A percentile compares a stretch with the other conserved stretches of the same genome.
Conservation (phyloP, 1,140 invertebrate species). For the Zaprionus nigranus region DNA sequence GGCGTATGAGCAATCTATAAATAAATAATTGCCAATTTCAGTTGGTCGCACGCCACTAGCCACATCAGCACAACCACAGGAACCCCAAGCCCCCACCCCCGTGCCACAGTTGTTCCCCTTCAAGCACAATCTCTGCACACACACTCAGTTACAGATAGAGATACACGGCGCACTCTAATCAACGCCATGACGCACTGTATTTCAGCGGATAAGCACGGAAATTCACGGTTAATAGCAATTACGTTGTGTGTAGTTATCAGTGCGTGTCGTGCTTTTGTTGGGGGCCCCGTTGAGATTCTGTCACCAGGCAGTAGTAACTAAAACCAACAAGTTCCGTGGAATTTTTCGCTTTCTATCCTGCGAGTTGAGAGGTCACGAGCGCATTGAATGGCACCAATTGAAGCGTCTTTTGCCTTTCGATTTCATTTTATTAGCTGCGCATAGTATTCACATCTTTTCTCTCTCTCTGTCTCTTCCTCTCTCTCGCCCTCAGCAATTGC, state of each 20-base stretch:
- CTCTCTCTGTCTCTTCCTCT: too few species aligned
- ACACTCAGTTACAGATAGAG: neutral
- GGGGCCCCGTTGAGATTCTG: constrained; percentile 21
- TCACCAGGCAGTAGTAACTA: constrained; percentile 25
- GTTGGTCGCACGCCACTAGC: constrained; percentile 26
- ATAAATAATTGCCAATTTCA: constrained; percentile 56
- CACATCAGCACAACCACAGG: constrained; percentile 10
- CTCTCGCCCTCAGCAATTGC: constrained; percentile 3
- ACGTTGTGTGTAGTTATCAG: constrained; percentile 59
- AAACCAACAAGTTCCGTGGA: constrained; percentile 7
- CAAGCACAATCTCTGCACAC: neutral
- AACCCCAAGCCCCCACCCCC: neutral
- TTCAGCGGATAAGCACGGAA: constrained; percentile 57
- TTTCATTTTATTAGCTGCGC: constrained; percentile 54
- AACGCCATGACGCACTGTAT: constrained; percentile 55
- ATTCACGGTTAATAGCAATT: constrained; percentile 73
- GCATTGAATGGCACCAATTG: constrained; percentile 40
- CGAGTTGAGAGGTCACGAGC: constrained; percentile 15
- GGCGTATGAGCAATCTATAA: constrained; percentile 72
- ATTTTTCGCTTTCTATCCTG: constrained; percentile 11
- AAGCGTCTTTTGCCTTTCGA: constrained; percentile 61
- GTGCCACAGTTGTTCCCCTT: neutral
- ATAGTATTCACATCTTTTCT: neutral
- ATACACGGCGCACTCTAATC: constrained; percentile 19
- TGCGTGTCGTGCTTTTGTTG: constrained; percentile 31